Base-by-base conservation (phyloP, 2,113 vertebrate genomes). In the Myotis davidii region DNA sequence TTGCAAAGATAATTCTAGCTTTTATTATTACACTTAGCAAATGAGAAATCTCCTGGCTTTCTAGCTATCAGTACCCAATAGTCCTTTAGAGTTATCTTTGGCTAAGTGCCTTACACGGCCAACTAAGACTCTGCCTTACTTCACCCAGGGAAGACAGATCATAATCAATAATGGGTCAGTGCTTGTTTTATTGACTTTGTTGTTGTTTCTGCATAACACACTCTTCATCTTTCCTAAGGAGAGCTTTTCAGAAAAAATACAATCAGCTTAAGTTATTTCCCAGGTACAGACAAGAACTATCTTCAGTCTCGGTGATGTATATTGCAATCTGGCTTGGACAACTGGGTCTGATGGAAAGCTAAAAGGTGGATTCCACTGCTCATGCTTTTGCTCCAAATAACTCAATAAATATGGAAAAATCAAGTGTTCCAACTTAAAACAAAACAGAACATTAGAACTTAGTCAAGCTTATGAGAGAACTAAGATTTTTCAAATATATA, bases 121-220 rank as follows among this genome's bases (percentile, higher is more conserved):
- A 76, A 27, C 76, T 79, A 34, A 81, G 59, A 8, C 29, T 92
- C 81, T 95, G 76, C 32, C 59, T 82, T 67, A n/a, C 17, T 94
- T 70, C n/a, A 81, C 59, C 34, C 20, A 82, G 29, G 29, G 50
- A 74, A 76, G 52, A 59, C 4, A 79, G 70, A 39, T 76, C 39
- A 84, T 72, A 76, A 95, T 94, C 90, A 91, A 90, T 94, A 88
- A 91, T 94, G 73, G 23, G 64, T 88, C 6, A 12, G 37, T 72
- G 37, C 23, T 37, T 37, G 29, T 34, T 56, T 78, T 34, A 21
- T 37, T 37, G 77, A 4, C 21, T 56, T 79, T 56, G n/a, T 21
- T 13, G 6, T 78, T n/a, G 50, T 90, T 84, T 72, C 67, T 37
- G 34, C 79, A 84, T 87, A 94, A 92, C 42, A 37, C 18, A 92